These are phyloP conservation scores for Drosophila prostipennis DNA, from an alignment of 2,888 invertebrate genomes.

Conservation along the genomic window DNA sequence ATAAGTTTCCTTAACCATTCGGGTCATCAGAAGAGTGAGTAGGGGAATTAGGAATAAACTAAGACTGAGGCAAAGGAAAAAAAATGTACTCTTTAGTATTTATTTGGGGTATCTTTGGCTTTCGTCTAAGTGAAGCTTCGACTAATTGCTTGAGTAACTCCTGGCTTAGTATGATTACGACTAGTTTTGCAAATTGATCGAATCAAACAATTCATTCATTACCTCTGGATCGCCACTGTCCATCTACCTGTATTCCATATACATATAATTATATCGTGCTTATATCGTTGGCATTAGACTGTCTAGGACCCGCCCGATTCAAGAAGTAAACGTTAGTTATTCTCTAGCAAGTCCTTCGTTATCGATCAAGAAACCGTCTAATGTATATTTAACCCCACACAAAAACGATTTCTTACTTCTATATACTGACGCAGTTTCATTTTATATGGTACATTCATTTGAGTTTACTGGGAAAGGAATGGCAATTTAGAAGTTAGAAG, in stretches of 20 bases:
- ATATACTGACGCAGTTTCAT: slow-evolving; percentile 14
- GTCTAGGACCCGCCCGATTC: slow-evolving; percentile 18
- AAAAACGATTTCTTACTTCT: slow-evolving; percentile 22
- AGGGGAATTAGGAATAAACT: neutral
- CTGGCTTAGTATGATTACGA: slow-evolving; percentile 30
- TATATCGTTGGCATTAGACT: slow-evolving; percentile 35
- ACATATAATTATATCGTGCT: slow-evolving; percentile 18
- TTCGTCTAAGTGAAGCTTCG: slow-evolving; percentile 27
- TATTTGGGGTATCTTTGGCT: slow-evolving; percentile 20
- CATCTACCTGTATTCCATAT: slow-evolving; percentile 14
- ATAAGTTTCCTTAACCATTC: slow-evolving; percentile 3
- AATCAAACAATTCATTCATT: slow-evolving; percentile 20
- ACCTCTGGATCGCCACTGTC: neutral
- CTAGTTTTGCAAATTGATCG: slow-evolving; percentile 34
- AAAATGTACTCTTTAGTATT: neutral
- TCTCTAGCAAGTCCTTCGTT: slow-evolving; percentile 42
- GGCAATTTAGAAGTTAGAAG: slow-evolving; percentile 10
- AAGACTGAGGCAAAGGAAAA: neutral
- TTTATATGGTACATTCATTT: slow-evolving; percentile 28
- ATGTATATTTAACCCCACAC: slow-evolving; percentile 30
- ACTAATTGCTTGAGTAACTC: slow-evolving; percentile 38
- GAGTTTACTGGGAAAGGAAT: slow-evolving; percentile 15
- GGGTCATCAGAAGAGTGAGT: slow-evolving; percentile 4
- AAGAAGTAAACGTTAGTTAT: slow-evolving; percentile 24
- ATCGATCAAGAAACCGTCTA: slow-evolving; percentile 48